phyloP scores from a whole-genome alignment of 2,888 invertebrate species.

The Syrphus vitripennis region DNA sequence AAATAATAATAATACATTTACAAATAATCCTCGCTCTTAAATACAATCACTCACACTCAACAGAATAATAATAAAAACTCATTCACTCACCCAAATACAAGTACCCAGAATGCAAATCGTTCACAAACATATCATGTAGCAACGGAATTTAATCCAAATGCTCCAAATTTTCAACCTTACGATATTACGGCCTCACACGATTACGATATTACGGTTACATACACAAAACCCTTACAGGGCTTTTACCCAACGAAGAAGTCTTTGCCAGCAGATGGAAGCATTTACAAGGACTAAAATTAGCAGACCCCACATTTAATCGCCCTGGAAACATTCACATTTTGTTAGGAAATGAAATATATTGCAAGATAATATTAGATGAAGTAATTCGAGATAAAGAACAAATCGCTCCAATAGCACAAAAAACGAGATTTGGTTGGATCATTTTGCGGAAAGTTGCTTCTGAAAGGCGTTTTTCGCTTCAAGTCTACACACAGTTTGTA shows the following conservation, averaged over 20 bases:
- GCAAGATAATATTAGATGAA: neutral
- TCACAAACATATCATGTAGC: neutral
- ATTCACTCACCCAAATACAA: neutral
- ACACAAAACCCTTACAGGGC: neutral
- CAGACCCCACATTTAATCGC: neutral
- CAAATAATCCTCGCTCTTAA: no score
- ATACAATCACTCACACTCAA: no score
- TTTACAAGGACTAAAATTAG: neutral
- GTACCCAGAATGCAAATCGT: neutral
- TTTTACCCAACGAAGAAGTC: neutral
- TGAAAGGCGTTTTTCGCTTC: neutral
- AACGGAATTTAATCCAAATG: neutral
- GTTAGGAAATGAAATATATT: neutral
- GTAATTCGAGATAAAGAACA: neutral
- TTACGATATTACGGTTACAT: no score
- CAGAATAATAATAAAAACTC: neutral
- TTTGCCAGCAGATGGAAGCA: neutral
- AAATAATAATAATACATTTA: no score
- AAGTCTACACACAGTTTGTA: neutral
- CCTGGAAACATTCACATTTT: neutral
- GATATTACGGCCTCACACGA: neutral
- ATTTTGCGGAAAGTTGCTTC: neutral
- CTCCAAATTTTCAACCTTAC: neutral
- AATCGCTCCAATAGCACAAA: conserved; percentile 2
- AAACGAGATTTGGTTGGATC: neutral